These are phyloP conservation scores for Phoenoteleia sp. DNA, from an alignment of 2,888 invertebrate genomes.

Conservation along the genomic window DNA sequence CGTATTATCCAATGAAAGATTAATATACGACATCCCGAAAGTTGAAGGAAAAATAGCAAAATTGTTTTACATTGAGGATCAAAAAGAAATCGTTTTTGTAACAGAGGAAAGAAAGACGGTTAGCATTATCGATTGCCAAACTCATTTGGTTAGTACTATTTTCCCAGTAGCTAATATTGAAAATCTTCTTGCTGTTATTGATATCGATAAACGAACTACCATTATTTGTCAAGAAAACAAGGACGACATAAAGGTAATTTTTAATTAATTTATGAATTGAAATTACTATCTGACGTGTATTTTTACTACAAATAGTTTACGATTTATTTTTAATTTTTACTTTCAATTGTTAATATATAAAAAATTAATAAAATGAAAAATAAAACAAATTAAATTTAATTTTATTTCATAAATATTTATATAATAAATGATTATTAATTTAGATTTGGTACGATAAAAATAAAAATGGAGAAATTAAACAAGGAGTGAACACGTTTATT, in stretches of 20 bases:
- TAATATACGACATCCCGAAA: slow-evolving; percentile 74
- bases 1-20: slow-evolving; percentile 78
- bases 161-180: slow-evolving; percentile 33
- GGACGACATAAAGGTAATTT: slow-evolving; percentile 66
- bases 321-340: too few relatives aligned
- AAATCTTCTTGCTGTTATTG: slow-evolving; percentile 55
- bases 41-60: slow-evolving; percentile 86
- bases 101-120: slow-evolving; percentile 87
- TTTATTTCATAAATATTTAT: too few relatives aligned
- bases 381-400: too few relatives aligned
- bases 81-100: slow-evolving; percentile 87
- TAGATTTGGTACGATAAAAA: slow-evolving; percentile 40
- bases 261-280: too few relatives aligned
- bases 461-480: slow-evolving; percentile 59
- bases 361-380: too few relatives aligned
- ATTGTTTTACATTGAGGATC: slow-evolving; percentile 87
- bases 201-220: slow-evolving; percentile 64
- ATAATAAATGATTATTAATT: too few relatives aligned
- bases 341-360: too few relatives aligned
- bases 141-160: neutral
- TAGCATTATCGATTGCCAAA: slow-evolving; percentile 83
- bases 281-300: too few relatives aligned
- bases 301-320: too few relatives aligned
- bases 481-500: slow-evolving; percentile 48
- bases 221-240: slow-evolving; percentile 73